A percentile compares a stretch with the other conserved stretches of the same genome.
Conservation (phyloP, 2,113 vertebrate species). For the rabbit (Oryctolagus cuniculus) region mOryCun1.1 NC_091442.1:44979001-44979500, state of each 20-base stretch:
- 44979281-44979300: neutral
- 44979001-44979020: neutral
- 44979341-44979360: neutral
- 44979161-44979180: neutral
- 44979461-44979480: neutral
- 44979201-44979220: neutral
- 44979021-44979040: neutral
- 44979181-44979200: neutral
- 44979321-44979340: neutral
- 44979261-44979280: neutral
- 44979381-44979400: neutral
- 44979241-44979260: neutral
- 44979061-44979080: neutral
- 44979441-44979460: neutral
- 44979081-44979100: constrained; percentile 16
- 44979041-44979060: neutral
- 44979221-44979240: neutral
- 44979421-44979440: neutral
- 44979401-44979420: neutral
- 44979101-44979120: neutral
- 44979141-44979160: neutral
- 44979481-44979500: neutral
- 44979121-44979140: neutral
- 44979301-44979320: neutral
- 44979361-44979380: neutral